phyloP scores from a whole-genome alignment of 2,797 vertebrate genomes.

The Phoebastria nigripes region DNA sequence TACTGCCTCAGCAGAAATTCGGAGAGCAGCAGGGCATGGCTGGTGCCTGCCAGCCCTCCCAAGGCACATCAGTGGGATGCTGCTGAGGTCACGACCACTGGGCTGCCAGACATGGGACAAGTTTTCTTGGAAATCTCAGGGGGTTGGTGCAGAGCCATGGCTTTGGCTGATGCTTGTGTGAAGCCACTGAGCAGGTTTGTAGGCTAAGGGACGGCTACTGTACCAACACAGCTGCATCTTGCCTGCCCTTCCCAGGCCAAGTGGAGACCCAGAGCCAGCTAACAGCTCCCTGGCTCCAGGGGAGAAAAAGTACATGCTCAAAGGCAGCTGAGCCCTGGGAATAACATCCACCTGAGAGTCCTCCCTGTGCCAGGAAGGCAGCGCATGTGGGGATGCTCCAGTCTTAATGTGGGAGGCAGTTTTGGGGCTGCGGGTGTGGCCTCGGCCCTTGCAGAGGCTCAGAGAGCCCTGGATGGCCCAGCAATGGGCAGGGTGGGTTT shows the following conservation, averaged over 20 bases:
- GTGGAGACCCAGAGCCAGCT: not conserved
- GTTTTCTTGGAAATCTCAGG: not conserved
- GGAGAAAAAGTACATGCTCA: not conserved
- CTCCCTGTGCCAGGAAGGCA: not conserved
- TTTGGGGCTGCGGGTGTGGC: not conserved
- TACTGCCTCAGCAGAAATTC: not conserved
- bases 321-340: not conserved
- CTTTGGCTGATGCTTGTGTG: not conserved
- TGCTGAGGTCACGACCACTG: not conserved
- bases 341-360: not conserved
- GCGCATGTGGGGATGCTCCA: not conserved
- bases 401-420: not conserved
- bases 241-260: not conserved
- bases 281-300: not conserved
- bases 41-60: not conserved
- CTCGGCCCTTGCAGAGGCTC: not conserved
- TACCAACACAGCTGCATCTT: not conserved
- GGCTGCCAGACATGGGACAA: not conserved
- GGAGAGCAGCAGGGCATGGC: not conserved
- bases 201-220: not conserved
- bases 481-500: not conserved
- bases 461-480: not conserved
- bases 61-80: not conserved
- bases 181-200: not conserved
- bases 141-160: not conserved